Conservation (phyloP, 2,113 vertebrate species). For the Platichthys stellatus region DNA sequence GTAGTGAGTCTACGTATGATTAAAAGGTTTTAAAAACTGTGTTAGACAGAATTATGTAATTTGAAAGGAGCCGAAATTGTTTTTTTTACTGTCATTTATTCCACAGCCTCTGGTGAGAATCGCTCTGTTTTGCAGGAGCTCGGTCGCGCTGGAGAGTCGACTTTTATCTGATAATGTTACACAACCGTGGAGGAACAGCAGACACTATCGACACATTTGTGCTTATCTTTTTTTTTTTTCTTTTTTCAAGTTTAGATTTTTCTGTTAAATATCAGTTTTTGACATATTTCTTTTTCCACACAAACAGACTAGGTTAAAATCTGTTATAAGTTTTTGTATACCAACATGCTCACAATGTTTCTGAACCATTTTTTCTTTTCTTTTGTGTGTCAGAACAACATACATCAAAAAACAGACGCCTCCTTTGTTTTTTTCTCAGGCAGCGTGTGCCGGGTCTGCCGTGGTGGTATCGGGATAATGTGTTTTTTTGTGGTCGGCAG, state of each 20-base stretch:
- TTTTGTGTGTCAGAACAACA: slow-evolving; percentile 71
- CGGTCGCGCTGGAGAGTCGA: slow-evolving; percentile 46
- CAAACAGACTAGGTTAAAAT: slow-evolving; percentile 80
- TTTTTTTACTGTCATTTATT: not conserved
- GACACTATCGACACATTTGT: slow-evolving; percentile 82
- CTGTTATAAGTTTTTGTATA: slow-evolving; percentile 78
- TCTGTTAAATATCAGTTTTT: slow-evolving; percentile 73
- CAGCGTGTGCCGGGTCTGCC: slow-evolving; percentile 58
- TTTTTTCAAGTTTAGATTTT: slow-evolving; percentile 49
- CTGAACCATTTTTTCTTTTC: slow-evolving; percentile 67
- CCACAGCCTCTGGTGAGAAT: slow-evolving; percentile 54
- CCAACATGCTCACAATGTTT: slow-evolving; percentile 83
- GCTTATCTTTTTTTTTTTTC: slow-evolving; percentile 71
- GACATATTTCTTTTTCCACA: slow-evolving; percentile 78
- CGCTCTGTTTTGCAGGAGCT: slow-evolving; percentile 60
- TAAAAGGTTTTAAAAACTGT: slow-evolving; percentile 1
- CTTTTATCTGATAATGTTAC: slow-evolving; percentile 71
- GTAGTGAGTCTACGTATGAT: slow-evolving; percentile 2
- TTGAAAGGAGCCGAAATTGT: not conserved
- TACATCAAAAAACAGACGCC: slow-evolving; percentile 70
- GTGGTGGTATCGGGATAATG: slow-evolving; percentile 32
- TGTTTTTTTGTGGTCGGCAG: slow-evolving; percentile 50
- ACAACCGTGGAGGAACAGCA: slow-evolving; percentile 80
- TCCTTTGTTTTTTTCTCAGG: slow-evolving; percentile 40
- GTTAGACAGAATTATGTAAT: not conserved